phyloP scores from a whole-genome alignment of 1,140 invertebrate genomes.

The Neodiprion virginianus region DNA sequence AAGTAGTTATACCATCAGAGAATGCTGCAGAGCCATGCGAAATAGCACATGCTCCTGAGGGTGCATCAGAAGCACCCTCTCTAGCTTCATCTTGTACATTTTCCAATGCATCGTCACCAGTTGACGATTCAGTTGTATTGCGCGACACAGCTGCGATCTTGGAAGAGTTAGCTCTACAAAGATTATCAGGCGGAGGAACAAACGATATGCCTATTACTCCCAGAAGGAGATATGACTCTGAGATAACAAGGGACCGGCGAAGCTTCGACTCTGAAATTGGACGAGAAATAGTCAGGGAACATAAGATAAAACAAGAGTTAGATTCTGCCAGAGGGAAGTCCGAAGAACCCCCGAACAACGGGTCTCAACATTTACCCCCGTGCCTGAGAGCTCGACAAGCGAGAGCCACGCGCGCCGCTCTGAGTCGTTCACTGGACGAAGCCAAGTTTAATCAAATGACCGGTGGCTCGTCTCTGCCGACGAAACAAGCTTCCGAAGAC shows the following conservation, averaged over 20 bases:
- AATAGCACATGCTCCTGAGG: constrained; percentile 52
- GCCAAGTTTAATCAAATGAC: constrained; percentile 63
- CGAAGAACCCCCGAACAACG: constrained; percentile 45
- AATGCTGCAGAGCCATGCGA: constrained; percentile 53
- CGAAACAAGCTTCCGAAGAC: constrained; percentile 45
- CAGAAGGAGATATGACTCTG: constrained; percentile 44
- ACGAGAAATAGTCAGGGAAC: constrained; percentile 61
- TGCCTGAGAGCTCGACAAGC: constrained; percentile 63
- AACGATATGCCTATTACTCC: constrained; percentile 31
- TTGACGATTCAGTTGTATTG: constrained; percentile 47
- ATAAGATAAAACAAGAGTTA: constrained; percentile 62
- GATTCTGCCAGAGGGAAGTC: constrained; percentile 51
- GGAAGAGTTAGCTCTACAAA: constrained; percentile 53
- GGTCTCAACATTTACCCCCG: constrained; percentile 58
- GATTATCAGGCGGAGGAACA: constrained; percentile 48
- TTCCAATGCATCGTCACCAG: constrained; percentile 46
- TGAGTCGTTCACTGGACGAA: constrained; percentile 75
- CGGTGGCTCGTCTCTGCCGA: constrained; percentile 44
- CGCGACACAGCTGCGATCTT: constrained; percentile 55
- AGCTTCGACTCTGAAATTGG: constrained; percentile 66
- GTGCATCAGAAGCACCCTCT: constrained; percentile 46
- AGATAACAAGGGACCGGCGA: constrained; percentile 46
- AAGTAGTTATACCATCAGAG: constrained; percentile 50
- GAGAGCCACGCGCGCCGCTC: constrained; percentile 66
- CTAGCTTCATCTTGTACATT: constrained; percentile 46